A percentile compares a stretch with the other conserved stretches of the same genome.
Evolutionary conservation across 2,797 vertebrate genomes (phyloP).

Genomic region (Lophotriccus pileatus): DNA sequence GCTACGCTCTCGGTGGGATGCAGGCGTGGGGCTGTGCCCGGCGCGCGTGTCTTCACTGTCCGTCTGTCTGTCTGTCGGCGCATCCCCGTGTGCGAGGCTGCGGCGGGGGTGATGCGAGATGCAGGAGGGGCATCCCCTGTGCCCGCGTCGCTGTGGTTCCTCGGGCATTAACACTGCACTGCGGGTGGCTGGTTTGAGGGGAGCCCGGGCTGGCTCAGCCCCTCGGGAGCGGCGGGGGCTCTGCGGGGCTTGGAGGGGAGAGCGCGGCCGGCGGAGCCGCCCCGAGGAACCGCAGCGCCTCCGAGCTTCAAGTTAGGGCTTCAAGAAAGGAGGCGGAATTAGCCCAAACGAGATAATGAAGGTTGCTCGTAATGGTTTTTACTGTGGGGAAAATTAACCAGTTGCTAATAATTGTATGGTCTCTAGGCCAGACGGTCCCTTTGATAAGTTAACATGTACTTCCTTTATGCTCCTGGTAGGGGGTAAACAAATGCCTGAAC

Average conservation of each 20-base stretch:
- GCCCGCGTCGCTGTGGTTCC: rapidly evolving
- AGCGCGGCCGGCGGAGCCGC: neutral
- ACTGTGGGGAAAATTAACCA: constrained; percentile 75
- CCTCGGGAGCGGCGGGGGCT: neutral
- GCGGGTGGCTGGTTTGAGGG: neutral
- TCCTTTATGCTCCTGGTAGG: constrained; percentile 72
- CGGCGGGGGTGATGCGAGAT: rapidly evolving
- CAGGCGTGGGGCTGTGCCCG: neutral
- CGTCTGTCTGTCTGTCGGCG: neutral
- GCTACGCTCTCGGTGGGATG: neutral
- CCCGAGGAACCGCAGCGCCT: neutral
- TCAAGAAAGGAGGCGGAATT: constrained; percentile 16
- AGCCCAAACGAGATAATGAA: constrained; percentile 59
- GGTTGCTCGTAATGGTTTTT: constrained; percentile 60
- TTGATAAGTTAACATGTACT: constrained; percentile 77
- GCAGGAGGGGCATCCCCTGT: neutral
- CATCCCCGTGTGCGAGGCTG: neutral
- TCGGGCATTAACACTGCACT: rapidly evolving
- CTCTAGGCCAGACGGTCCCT: constrained; percentile 71
- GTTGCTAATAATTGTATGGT: constrained; percentile 75
- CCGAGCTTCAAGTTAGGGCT: neutral
- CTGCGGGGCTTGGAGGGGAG: neutral
- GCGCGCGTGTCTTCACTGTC: neutral
- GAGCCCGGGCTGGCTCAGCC: neutral
- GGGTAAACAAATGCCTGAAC: constrained; percentile 75